Evolutionary conservation across 1,140 invertebrate species (phyloP), one percentile per base, ranked within the genome.

Genomic region (Sarcophaga peregrina): DNA sequence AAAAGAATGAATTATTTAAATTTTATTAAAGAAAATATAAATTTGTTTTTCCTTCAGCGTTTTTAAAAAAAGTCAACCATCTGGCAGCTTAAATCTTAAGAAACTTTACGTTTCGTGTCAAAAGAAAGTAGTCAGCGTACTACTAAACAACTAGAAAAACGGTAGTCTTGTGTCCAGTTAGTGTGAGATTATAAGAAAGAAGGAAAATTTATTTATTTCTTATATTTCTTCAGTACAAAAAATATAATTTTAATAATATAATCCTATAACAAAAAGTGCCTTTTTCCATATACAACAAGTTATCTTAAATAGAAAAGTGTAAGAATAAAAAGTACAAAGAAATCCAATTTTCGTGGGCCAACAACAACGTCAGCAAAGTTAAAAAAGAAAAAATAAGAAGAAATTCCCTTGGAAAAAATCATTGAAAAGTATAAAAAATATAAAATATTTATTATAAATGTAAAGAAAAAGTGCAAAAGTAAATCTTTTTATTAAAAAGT

Each of bases 291-390:
- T 62, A 7, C 6, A 17, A 20, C 17, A 68, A 68, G 8, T 68
- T 3, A n/a, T 11, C 15, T 15, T 62, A 62, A 62, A 9, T 20
- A 20, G n/a, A 68, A 25, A 68, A 68, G 62, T 68, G 17, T 17
- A 9, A 68, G 15, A 62, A 68, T 37, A 37, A 68, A 68, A 20
- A 68, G n/a, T 68, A 68, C 6, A 8, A 68, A 68, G 20, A 10
- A 68, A 20, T 5, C 8, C 25, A 20, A 20, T 68, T 62, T 1
- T 37, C 25, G 25, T 37, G 4, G 10, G n/a, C 17, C 8, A 9
- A 62, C 54, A 62, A 48, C 74, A 76, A 76, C 74, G 74, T 76
- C 74, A 76, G n/a, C 74, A 76, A 76, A 75, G 45, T 48, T 48
- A 75, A 75, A 3, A 75, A 75, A 75, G 46, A 75, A 46, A 73